Evolutionary conservation across 2,113 vertebrate species (phyloP).

Genomic region (Macaca mulatta): DNA sequence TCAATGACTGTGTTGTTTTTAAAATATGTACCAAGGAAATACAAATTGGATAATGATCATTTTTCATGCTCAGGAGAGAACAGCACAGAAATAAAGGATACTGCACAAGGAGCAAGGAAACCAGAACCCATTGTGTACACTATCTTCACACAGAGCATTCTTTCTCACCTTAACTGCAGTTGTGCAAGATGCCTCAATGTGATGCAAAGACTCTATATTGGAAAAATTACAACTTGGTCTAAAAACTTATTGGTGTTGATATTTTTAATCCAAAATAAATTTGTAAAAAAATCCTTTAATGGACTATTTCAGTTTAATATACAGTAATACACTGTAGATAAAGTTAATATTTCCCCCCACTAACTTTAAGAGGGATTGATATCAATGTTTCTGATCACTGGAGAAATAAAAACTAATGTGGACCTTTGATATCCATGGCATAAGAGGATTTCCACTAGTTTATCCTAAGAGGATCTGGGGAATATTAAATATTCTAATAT

Average conservation of each 20-base stretch:
- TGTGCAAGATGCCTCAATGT: constrained; percentile 82
- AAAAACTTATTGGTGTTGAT: constrained; percentile 78
- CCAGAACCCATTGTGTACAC: constrained; percentile 81
- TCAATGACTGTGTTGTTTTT: constrained; percentile 85
- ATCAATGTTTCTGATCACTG: constrained; percentile 56
- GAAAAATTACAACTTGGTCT: constrained; percentile 73
- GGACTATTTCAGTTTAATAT: constrained; percentile 73
- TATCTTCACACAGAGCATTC: constrained; percentile 82
- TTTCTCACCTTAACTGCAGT: constrained; percentile 75
- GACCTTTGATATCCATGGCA: constrained; percentile 59
- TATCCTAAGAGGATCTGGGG: constrained; percentile 53
- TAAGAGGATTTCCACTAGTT: constrained; percentile 62
- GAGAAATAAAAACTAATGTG: constrained; percentile 67
- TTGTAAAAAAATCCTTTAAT: constrained; percentile 75
- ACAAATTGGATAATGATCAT: constrained; percentile 86
- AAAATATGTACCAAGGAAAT: constrained; percentile 91
- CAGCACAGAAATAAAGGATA: constrained; percentile 84
- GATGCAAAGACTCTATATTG: constrained; percentile 77
- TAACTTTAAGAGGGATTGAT: constrained; percentile 65
- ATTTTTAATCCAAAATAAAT: constrained; percentile 80
- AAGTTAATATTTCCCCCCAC: constrained; percentile 71
- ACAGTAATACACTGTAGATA: constrained; percentile 77
- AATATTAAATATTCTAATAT: constrained; percentile 71
- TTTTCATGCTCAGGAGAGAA: constrained; percentile 88
- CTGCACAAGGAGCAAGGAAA: constrained; percentile 79